Conservation (phyloP, 2,888 invertebrate species). For the Uropetala carovei region DNA sequence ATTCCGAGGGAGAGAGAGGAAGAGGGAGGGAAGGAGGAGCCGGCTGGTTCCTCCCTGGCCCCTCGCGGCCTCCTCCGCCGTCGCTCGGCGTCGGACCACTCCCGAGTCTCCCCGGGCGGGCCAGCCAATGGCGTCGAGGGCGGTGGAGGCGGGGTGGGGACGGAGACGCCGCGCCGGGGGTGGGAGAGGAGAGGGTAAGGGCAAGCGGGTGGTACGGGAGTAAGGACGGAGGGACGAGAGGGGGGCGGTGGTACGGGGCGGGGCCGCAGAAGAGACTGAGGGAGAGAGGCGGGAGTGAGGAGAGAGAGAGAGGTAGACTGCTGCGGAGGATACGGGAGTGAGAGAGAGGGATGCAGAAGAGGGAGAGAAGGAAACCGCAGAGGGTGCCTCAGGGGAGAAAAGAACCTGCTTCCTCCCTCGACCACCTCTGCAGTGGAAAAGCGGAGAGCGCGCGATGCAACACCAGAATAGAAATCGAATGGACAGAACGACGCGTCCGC, state of each 20-base stretch:
- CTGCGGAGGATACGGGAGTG: not conserved
- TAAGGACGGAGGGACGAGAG: not conserved
- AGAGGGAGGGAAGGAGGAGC: not conserved
- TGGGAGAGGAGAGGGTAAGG: not conserved
- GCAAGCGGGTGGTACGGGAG: not conserved
- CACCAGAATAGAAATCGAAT: constrained; percentile 1
- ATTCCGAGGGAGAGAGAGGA: not conserved
- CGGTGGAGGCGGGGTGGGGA: not conserved
- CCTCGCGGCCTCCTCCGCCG: not conserved
- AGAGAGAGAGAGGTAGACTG: too few relatives aligned
- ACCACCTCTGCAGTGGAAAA: not conserved
- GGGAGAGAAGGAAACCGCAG: not conserved
- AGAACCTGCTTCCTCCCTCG: not conserved
- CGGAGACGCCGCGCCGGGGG: not conserved
- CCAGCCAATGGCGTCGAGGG: constrained; percentile 43
- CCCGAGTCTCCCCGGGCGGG: constrained; percentile 21
- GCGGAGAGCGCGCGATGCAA: not conserved
- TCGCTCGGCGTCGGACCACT: constrained; percentile 11
- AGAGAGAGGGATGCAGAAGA: not conserved
- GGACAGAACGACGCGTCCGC: not conserved
- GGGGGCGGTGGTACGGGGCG: not conserved
- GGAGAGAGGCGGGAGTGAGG: not conserved
- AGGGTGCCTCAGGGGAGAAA: constrained; percentile 18
- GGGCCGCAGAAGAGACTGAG: not conserved
- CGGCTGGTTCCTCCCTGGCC: not conserved